Evolutionary conservation across 2,113 vertebrate genomes (phyloP), one percentile per base, ranked within the genome.

Genomic region (Microcebus lehilahytsara): DNA sequence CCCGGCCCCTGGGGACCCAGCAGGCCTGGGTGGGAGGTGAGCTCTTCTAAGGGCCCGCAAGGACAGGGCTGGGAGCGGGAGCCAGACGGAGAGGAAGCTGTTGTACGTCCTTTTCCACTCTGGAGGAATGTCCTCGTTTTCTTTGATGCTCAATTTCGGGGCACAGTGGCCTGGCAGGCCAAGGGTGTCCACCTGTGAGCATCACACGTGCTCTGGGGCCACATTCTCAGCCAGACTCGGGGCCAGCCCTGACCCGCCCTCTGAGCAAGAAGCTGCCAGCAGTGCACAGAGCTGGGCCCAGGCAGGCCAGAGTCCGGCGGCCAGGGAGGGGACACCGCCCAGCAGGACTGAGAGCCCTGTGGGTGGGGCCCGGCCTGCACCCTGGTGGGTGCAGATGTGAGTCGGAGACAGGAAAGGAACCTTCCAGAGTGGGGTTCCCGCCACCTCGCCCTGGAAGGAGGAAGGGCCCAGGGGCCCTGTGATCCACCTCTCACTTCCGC

Each of bases 71-170:
- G 6, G 58, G n/a, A 71, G 22, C 25, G 0, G 9, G 16, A 27
- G 8, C 30, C 17, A 2, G 19, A 32, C 1, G 12, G 11, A 34
- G 49, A 42, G n/a, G 5, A n/a, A 56, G 17, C 46, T 3, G 16
- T 71, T 8, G 17, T 2, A 3, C 53, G 1, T 4, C 0, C 2
- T 1, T 25, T 4, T n/a, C 6, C 10, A 4, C 64, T 7, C 1
- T 0, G 19, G 30, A 49, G 56, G 56, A 46, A 37, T 9, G 7
- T 51, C 69, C 34, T 0, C 1, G 0, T 8, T 20, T 46, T 3
- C 25, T 46, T 3, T 1, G 30, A 51, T 3, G 46, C 12, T 46
- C 60, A 25, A 0, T 6, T 0, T 3, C 0, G 0, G 51, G 58
- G 42, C 22, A 51, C 0, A 0, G 60, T 3, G 56, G 64, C n/a